A percentile compares a stretch with the other conserved stretches of the same genome.
Evolutionary conservation across 1,140 invertebrate genomes (phyloP).

Genomic region (Saccostrea cuccullata): DNA sequence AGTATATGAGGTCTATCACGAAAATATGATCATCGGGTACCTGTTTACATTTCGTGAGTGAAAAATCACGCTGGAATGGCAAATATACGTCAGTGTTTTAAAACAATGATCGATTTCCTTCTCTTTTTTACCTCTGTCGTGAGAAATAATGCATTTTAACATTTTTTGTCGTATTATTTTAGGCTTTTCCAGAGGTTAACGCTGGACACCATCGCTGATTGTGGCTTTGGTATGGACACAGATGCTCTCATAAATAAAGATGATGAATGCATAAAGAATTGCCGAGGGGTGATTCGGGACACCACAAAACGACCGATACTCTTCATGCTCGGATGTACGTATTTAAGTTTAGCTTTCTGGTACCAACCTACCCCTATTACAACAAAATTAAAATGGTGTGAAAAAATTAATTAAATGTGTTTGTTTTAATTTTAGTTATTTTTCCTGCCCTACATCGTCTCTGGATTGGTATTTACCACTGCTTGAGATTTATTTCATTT

Average conservation of each 20-base stretch:
- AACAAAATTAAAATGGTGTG: background rate
- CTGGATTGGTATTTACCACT: conserved; percentile 71
- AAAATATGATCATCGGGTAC: conserved; percentile 15
- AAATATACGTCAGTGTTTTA: conserved; percentile 30
- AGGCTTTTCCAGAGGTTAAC: conserved; percentile 80
- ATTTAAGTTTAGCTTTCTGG: conserved; percentile 9
- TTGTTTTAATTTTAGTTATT: conserved; percentile 66
- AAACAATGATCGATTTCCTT: conserved; percentile 24
- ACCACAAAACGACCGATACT: conserved; percentile 70
- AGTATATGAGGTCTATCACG: conserved; percentile 2
- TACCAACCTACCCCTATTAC: background rate
- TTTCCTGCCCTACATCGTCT: conserved; percentile 68
- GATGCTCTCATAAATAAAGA: conserved; percentile 79
- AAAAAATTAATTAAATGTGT: background rate
- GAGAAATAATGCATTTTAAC: background rate
- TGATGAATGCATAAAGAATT: conserved; percentile 73
- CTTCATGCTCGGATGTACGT: conserved; percentile 74
- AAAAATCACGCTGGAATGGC: conserved; percentile 30
- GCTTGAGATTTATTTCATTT: conserved; percentile 64
- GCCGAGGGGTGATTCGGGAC: conserved; percentile 70
- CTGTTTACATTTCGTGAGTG: conserved; percentile 35
- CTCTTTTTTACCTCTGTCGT: conserved; percentile 9
- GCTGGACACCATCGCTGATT: conserved; percentile 80
- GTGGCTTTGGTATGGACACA: conserved; percentile 79
- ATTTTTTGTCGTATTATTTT: conserved; percentile 40